Percentiles rank a stretch among this genome's conserved stretches.
Conservation (phyloP, 2,113 vertebrate species). For the Telmatochromis brachygnathus region DNA sequence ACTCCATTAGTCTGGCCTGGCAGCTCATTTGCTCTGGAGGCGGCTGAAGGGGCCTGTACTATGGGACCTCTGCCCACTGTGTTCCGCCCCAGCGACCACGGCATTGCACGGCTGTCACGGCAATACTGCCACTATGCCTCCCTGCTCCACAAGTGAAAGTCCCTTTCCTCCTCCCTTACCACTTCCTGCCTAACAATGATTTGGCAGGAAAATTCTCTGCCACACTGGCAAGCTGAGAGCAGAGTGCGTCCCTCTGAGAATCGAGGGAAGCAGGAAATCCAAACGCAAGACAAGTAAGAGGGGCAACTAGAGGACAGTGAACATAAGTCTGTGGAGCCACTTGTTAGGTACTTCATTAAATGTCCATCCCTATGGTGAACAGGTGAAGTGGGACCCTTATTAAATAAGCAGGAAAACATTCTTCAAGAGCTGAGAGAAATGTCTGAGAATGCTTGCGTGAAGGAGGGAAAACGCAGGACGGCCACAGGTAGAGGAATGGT, state of each 20-base stretch:
- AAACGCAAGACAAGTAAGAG: conserved; percentile 63
- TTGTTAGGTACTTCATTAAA: conserved; percentile 98
- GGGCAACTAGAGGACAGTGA: conserved; percentile 41
- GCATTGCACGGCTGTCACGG: conserved; percentile 77
- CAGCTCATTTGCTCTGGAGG: conserved; percentile 90
- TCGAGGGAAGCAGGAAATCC: conserved; percentile 14
- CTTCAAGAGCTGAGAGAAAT: conserved; percentile 84
- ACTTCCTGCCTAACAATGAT: conserved; percentile 67
- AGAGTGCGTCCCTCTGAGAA: conserved; percentile 47
- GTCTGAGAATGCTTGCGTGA: conserved; percentile 25
- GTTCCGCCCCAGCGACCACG: conserved; percentile 76
- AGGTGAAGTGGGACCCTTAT: conserved; percentile 79
- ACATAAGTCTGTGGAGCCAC: conserved; percentile 78
- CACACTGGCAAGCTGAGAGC: conserved; percentile 70
- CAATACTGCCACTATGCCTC: conserved; percentile 33
- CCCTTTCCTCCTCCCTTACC: conserved; percentile 36
- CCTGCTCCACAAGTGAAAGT: conserved; percentile 32
- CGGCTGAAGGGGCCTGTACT: conserved; percentile 73
- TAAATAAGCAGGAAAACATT: conserved; percentile 92
- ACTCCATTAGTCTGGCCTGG: conserved; percentile 94
- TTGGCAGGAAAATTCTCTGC: conserved; percentile 79
- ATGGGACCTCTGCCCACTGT: conserved; percentile 80
- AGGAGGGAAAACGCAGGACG: background rate
- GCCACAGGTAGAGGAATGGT: background rate
- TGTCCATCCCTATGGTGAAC: conserved; percentile 85